phyloP scores from a whole-genome alignment of 2,113 vertebrate species.

The Toxotes chatareus region DNA sequence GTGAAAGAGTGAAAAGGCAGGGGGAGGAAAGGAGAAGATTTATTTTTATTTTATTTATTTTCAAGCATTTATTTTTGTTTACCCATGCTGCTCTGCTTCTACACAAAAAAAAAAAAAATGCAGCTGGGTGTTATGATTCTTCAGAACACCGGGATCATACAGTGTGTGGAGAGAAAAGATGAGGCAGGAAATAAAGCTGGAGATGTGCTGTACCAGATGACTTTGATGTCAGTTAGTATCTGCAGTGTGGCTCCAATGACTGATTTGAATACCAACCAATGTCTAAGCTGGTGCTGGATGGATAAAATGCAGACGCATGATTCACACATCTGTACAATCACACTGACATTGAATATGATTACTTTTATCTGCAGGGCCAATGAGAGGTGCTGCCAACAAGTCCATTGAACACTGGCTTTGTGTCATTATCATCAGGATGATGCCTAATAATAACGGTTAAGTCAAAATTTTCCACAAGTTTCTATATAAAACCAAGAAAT shows the following conservation, averaged over 20 bases:
- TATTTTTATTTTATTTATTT: conserved; percentile 36
- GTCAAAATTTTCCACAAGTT: no score
- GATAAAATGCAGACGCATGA: no score
- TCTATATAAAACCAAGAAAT: no score
- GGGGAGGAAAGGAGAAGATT: neutral
- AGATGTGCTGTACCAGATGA: conserved; percentile 8
- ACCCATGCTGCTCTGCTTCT: neutral
- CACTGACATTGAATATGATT: no score
- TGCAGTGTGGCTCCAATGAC: neutral
- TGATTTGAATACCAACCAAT: neutral
- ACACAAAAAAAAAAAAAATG: conserved; percentile 15
- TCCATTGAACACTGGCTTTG: no score
- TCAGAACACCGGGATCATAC: neutral
- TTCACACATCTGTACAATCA: no score
- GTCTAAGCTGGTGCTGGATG: no score
- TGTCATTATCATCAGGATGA: no score
- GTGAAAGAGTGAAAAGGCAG: conserved; percentile 20
- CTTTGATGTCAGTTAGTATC: neutral
- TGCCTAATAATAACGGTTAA: no score
- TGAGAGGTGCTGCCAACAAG: no score
- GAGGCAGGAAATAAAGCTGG: neutral
- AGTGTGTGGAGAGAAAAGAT: neutral
- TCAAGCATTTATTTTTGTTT: conserved; percentile 34
- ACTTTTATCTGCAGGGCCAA: no score
- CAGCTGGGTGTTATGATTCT: neutral